Evolutionary conservation across 2,888 invertebrate species (phyloP).

Genomic region (Cosmopolites sordidus): DNA sequence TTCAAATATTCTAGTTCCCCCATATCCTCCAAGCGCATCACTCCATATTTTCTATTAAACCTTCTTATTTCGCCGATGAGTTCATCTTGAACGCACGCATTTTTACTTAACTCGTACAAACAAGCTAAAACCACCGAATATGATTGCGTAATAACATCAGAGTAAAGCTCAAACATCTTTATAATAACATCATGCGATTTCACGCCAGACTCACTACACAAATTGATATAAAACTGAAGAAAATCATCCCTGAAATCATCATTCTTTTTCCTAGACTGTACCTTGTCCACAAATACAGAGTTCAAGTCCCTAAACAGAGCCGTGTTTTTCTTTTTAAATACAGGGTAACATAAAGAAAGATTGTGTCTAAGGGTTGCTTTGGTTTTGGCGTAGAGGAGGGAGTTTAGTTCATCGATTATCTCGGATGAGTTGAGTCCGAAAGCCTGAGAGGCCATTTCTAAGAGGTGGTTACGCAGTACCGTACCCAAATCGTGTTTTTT

Average conservation of each 20-base stretch:
- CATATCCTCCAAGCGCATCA: constrained; percentile 20
- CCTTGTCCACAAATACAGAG: constrained; percentile 13
- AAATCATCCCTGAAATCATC: constrained; percentile 27
- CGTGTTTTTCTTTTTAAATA: constrained; percentile 13
- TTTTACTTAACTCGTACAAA: constrained; percentile 31
- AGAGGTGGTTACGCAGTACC: constrained; percentile 14
- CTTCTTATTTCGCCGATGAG: constrained; percentile 32
- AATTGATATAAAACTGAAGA: constrained; percentile 24
- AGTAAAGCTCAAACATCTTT: constrained; percentile 27
- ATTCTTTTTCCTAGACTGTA: constrained; percentile 29
- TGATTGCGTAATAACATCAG: constrained; percentile 22
- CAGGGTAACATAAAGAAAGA: constrained; percentile 21
- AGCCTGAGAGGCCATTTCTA: constrained; percentile 21
- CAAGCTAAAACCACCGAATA: constrained; percentile 27
- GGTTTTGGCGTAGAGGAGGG: constrained; percentile 15
- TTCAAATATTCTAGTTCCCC: constrained; percentile 27
- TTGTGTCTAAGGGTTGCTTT: constrained; percentile 21
- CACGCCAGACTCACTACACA: constrained; percentile 15
- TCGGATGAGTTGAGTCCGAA: constrained; percentile 27
- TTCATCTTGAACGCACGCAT: constrained; percentile 32
- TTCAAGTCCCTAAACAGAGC: constrained; percentile 11
- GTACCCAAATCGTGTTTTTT: constrained; percentile 8
- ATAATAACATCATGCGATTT: constrained; percentile 15
- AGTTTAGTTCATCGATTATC: constrained; percentile 19
- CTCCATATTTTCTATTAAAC: constrained; percentile 27